Evolutionary conservation across 2,888 invertebrate genomes (phyloP), one percentile per base, ranked within the genome.

Genomic region (Agrochola circellaris): DNA sequence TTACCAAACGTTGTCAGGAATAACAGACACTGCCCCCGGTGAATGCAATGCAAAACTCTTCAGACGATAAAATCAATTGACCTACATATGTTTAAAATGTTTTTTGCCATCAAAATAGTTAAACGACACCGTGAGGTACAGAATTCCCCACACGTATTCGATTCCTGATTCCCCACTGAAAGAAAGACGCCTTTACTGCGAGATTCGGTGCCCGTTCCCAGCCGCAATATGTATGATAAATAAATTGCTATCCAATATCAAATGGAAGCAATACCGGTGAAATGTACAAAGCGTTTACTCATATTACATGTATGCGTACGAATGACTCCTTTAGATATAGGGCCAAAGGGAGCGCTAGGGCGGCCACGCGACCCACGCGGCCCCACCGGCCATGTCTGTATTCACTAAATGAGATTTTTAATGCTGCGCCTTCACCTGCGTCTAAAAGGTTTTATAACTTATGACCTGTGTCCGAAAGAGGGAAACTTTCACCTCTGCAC

Each of bases 211-310:
- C 92, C 93, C 93, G 90, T 90, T 92, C 92, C 91, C 89, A 90
- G 90, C 93, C 95, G 94, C 96, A 96, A 96, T 96, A 96, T 96
- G 95, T 96, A 96, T 96, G 96, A 96, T 96, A 96, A 96, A 96
- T 96, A 96, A 96, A 96, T 96, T 96, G 96, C 95, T 95, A 96
- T 96, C 96, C 96, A 96, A 96, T 96, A 96, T 96, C 93, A 96
- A 96, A 96, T 95, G 95, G 95, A 93, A 94, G 92, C 95, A 93
- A 95, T 95, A 94, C 94, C 94, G 92, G 93, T 94, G 95, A 95
- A 95, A 94, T 95, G 96, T 95, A 96, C 95, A 95, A 93, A 95
- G 92, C 94, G 93, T 93, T 95, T 93, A 93, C 94, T 95, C 93
- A 92, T 95, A 94, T 94, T 93, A 93, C 93, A 89, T 92, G 89